Evolutionary conservation across 1,140 invertebrate species (phyloP).

Genomic region (Heliconius melpomene): DNA sequence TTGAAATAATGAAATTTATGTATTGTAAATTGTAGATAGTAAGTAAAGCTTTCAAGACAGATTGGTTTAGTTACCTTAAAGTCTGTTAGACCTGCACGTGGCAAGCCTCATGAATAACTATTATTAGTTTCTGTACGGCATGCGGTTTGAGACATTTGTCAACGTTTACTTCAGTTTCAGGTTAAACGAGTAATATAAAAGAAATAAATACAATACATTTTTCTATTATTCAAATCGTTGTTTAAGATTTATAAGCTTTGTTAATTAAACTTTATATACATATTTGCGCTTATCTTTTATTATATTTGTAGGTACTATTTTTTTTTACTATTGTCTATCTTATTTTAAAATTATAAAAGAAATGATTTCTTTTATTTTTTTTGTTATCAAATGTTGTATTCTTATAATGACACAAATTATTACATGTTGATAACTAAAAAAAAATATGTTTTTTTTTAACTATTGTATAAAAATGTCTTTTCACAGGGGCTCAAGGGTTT

Average conservation of each 20-base stretch:
- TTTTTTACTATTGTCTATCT: too few relatives aligned
- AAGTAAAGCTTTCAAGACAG: not conserved
- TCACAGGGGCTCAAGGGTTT: too few relatives aligned
- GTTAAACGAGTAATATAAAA: not conserved
- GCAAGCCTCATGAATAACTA: slow-evolving; percentile 26
- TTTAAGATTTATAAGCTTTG: not conserved
- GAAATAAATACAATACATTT: not conserved
- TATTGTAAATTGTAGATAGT: not conserved
- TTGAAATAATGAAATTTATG: not conserved
- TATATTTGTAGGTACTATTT: too few relatives aligned
- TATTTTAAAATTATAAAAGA: too few relatives aligned
- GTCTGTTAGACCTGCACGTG: slow-evolving; percentile 17
- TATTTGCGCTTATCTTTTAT: too few relatives aligned
- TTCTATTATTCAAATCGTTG: not conserved
- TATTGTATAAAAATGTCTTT: too few relatives aligned
- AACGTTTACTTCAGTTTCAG: slow-evolving; percentile 4
- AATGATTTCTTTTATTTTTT: too few relatives aligned
- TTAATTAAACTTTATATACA: too few relatives aligned
- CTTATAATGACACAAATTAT: too few relatives aligned
- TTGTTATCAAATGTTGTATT: too few relatives aligned
- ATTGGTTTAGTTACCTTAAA: slow-evolving; percentile 1
- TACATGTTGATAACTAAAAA: too few relatives aligned
- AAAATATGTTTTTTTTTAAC: too few relatives aligned
- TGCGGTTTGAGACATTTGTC: slow-evolving; percentile 22
- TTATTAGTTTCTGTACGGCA: slow-evolving; percentile 23